Evolutionary conservation across 2,888 invertebrate genomes (phyloP), one percentile per base, ranked within the genome.

Genomic region (Meganola albula): DNA sequence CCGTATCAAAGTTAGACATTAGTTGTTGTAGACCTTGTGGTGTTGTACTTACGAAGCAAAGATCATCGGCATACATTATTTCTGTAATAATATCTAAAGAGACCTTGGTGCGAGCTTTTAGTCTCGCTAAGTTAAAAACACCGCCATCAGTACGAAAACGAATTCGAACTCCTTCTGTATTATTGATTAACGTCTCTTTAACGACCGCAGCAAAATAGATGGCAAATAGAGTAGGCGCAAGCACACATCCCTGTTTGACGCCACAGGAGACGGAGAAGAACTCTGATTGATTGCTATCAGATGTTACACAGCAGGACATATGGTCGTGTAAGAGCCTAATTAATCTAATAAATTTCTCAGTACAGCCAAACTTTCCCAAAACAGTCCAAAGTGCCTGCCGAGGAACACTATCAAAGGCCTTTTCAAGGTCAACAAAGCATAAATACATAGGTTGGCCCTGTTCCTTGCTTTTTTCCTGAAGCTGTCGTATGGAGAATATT

Each of bases 401-500:
- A 5, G 28, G 28, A 4, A 25, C 13, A 4, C 13, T 12, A 11
- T 25, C 25, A 5, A 25, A 25, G 3, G 25, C 25, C 13, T 25
- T 25, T 13, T 25, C 13, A 4, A 25, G 12, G 13, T 25, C 25
- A 13, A 25, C 13, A 8, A 25, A 28, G 9, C 21, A 21, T 1
- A 28, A 8, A 9, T 4, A 22, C 12, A 28, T 7, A 8, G 20
- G 12, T 10, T 21, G 20, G n/a, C 12, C n/a, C 6, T 28, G 28
- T n/a, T 28, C 21, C 2, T 10, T 9, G 9, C 28, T 12, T 12
- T 28, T 28, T 12, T 28, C 28, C 9, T 21, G 26, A 26, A 26
- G 12, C 13, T 26, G 26, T 3, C 13, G 12, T 9, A 26, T 8
- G 9, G 13, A 12, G n/a, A 21, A 28, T 4, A 25, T 25, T 12